A percentile compares a stretch with the other conserved stretches of the same genome.
Conservation (phyloP, 2,797 vertebrate genomes). For the Anableps anableps region DNA sequence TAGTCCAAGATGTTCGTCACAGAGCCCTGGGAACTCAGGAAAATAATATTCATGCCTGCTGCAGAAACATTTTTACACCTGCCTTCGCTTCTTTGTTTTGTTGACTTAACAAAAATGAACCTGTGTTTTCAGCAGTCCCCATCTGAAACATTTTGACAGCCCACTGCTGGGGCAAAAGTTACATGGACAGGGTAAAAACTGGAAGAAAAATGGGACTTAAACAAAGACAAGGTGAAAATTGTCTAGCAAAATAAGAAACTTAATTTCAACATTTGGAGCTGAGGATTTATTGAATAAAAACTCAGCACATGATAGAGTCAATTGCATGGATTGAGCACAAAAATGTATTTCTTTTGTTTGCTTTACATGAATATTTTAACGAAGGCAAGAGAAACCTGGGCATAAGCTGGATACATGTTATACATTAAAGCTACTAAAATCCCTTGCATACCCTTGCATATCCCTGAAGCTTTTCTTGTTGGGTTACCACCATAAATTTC, state of each 20-base stretch:
- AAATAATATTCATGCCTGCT: constrained; percentile 22
- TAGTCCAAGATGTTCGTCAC: constrained; percentile 20
- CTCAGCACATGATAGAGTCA: background rate
- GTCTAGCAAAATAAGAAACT: constrained; percentile 26
- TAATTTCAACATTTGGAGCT: background rate
- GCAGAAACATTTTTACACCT: constrained; percentile 25
- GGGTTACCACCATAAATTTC: background rate
- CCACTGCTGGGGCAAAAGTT: constrained; percentile 39
- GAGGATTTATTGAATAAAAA: background rate
- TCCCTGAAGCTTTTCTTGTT: background rate
- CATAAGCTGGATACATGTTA: background rate
- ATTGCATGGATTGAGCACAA: background rate
- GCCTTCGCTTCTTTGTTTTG: constrained; percentile 38
- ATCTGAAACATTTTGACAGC: constrained; percentile 52
- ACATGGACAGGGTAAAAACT: constrained; percentile 25
- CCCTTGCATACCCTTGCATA: background rate
- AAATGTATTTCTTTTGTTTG: no score
- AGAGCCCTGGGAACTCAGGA: constrained; percentile 4
- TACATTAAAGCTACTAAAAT: background rate
- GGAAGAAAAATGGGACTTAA: constrained; percentile 44
- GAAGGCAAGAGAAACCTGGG: background rate
- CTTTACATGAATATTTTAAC: background rate
- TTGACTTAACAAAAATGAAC: constrained; percentile 35
- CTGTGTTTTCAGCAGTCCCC: constrained; percentile 26
- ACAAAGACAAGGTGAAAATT: constrained; percentile 26